Conservation (phyloP, 1,140 invertebrate species). For the Globodera ellingtonae region DNA sequence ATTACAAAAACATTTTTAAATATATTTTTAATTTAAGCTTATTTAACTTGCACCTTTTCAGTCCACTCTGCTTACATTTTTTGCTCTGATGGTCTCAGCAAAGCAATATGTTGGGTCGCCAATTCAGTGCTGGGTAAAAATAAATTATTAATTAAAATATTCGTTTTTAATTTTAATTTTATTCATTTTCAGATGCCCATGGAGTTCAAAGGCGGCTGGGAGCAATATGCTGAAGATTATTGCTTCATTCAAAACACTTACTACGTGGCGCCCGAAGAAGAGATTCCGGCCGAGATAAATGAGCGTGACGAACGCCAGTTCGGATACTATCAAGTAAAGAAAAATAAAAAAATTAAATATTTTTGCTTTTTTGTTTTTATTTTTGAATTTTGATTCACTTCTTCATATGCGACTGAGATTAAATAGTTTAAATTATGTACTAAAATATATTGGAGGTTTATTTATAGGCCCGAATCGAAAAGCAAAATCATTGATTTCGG, state of each 20-base stretch:
- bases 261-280: constrained; percentile 58
- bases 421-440: not conserved
- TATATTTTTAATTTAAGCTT: not conserved
- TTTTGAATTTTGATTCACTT: too few relatives aligned
- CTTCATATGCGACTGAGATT: too few relatives aligned
- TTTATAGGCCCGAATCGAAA: too few relatives aligned
- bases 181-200: constrained; percentile 63
- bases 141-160: too few relatives aligned
- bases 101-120: constrained; percentile 62
- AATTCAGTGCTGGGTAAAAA: constrained; percentile 36
- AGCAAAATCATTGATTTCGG: too few relatives aligned
- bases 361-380: too few relatives aligned
- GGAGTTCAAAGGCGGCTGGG: constrained; percentile 64
- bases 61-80: constrained; percentile 59
- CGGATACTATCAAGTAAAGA: constrained; percentile 59
- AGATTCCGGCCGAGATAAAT: constrained; percentile 55
- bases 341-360: constrained; percentile 25
- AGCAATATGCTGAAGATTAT: constrained; percentile 60
- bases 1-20: too few relatives aligned
- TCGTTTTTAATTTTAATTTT: not conserved
- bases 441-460: too few relatives aligned
- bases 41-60: constrained; percentile 21
- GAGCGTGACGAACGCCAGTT: constrained; percentile 60
- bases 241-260: constrained; percentile 66
- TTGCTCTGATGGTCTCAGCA: constrained; percentile 63